A percentile compares a stretch with the other conserved stretches of the same genome.
Evolutionary conservation across 2,113 vertebrate genomes (phyloP).

Genomic region (Enhydra lutris): DNA sequence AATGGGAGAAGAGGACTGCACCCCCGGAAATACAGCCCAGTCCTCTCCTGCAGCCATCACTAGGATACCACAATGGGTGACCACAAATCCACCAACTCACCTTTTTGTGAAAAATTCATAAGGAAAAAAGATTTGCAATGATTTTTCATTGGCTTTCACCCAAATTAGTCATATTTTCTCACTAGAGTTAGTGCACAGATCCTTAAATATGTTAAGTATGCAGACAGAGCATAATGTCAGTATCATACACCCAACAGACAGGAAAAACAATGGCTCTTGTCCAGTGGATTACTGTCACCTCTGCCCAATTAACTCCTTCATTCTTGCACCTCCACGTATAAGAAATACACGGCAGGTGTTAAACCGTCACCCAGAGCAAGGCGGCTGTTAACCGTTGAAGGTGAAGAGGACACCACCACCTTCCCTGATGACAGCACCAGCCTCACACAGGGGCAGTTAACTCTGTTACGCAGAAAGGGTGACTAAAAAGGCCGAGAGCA

Average conservation of each 20-base stretch:
- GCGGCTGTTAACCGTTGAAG: no score
- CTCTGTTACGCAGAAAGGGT: background rate
- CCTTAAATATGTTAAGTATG: background rate
- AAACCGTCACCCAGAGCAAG: background rate
- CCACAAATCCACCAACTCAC: background rate
- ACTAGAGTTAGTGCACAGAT: background rate
- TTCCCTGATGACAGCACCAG: background rate
- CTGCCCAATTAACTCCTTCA: background rate
- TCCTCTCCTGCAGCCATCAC: background rate
- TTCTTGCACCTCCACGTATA: background rate
- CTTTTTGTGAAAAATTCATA: background rate
- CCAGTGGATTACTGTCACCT: background rate
- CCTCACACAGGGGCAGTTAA: background rate
- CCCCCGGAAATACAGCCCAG: background rate
- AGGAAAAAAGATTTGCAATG: background rate
- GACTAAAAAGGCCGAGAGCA: background rate
- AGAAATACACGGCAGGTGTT: background rate
- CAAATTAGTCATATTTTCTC: background rate
- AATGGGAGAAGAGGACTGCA: accelerated
- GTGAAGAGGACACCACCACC: background rate
- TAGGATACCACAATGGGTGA: background rate
- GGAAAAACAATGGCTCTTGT: background rate
- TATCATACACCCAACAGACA: background rate
- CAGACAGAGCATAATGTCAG: background rate
- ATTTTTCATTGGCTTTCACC: background rate